A percentile compares a stretch with the other conserved stretches of the same genome.
Evolutionary conservation across 2,888 invertebrate species (phyloP).

Genomic region (Amorpha juglandis): DNA sequence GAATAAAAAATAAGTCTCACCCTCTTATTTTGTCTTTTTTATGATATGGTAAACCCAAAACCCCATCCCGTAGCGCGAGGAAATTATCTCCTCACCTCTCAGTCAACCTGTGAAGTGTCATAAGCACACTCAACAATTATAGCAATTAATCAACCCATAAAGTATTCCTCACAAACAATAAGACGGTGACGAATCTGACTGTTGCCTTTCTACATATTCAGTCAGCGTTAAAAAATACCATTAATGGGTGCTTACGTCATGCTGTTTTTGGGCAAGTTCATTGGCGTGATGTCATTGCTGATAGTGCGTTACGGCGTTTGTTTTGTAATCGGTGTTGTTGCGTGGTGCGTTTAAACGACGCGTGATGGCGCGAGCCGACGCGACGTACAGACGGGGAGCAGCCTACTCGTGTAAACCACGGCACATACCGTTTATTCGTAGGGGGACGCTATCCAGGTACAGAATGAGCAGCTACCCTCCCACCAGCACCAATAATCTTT

Average conservation of each 20-base stretch:
- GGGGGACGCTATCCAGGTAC: too few relatives aligned
- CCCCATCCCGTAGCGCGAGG: too few relatives aligned
- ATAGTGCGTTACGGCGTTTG: slow-evolving; percentile 1
- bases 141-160: background rate
- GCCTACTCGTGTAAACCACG: too few relatives aligned
- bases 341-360: too few relatives aligned
- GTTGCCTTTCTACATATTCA: slow-evolving; percentile 37
- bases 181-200: slow-evolving; percentile 47
- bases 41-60: too few relatives aligned
- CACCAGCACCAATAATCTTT: too few relatives aligned
- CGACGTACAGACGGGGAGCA: too few relatives aligned
- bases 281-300: slow-evolving; percentile 26
- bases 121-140: background rate
- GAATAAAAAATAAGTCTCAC: too few relatives aligned
- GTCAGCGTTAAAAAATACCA: slow-evolving; percentile 13
- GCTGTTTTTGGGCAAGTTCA: slow-evolving; percentile 30
- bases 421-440: too few relatives aligned
- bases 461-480: too few relatives aligned
- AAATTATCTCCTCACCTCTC: background rate
- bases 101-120: background rate
- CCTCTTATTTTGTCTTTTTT: too few relatives aligned
- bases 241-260: slow-evolving; percentile 21
- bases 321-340: background rate
- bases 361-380: too few relatives aligned
- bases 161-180: slow-evolving; percentile 30